Evolutionary conservation across 2,113 vertebrate genomes (phyloP), one percentile per base, ranked within the genome.

Genomic region (Anhinga anhinga): DNA sequence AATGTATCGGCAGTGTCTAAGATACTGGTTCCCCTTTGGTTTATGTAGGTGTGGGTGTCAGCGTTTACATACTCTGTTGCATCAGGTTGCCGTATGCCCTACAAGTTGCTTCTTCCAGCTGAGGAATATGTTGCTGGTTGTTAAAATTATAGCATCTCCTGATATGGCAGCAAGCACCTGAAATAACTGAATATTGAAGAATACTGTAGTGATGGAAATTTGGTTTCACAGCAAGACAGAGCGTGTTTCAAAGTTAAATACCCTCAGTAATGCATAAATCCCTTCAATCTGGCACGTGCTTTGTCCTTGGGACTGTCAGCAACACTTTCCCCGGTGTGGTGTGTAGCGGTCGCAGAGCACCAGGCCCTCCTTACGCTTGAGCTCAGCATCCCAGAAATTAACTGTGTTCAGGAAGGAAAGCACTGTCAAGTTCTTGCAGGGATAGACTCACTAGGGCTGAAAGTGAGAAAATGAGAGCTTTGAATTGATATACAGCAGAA

Each of bases 241-340:
- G 34, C 0, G 0, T 62, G 40, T 89, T 93, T 92, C n/a, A 50
- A 63, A 65, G 17, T 6, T 59, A 76, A 72, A 26, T 29, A 19
- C 14, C 17, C 70, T 88, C 45, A 50, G 4, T 20, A 69, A 8
- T 7, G 47, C 58, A 26, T 0, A 0, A 36, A 5, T 50, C 20
- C 52, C 70, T 79, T 94, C 81, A 29, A 27, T n/a, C 25, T 70
- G 21, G 25, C 0, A 0, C 10, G 6, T 53, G 63, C 38, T 74
- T 78, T 85, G 66, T 52, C 44, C 45, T 42, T 42, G 56, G 34
- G 17, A 23, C 20, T 30, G 45, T 18, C 56, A 56, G 61, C 47
- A 93, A 9, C 56, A 1, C 16, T 66, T 70, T 25, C 6, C 50
- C 10, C 9, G 3, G 5, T 2, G 30, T 14, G 18, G 26, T 36